phyloP scores from a whole-genome alignment of 2,113 vertebrate species.

The Brienomyrus longianalis region DNA sequence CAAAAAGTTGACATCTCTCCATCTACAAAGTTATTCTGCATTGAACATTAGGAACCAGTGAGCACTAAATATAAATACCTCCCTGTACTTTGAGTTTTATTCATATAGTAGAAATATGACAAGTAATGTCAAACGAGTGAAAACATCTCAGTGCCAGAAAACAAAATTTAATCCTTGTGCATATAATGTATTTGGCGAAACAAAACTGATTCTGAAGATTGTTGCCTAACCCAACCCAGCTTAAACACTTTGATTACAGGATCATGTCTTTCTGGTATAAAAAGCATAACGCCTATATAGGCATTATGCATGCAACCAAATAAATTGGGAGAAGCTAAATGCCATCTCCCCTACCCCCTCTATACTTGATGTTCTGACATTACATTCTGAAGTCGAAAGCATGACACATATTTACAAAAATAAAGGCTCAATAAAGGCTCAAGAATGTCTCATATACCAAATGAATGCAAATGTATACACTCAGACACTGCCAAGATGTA shows the following conservation, averaged over 20 bases:
- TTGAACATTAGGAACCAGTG: neutral
- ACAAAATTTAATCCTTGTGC: neutral
- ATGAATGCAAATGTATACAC: neutral
- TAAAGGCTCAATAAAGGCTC: constrained; percentile 1
- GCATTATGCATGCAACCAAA: neutral
- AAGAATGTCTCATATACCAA: neutral
- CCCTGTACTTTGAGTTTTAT: neutral
- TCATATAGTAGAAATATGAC: neutral
- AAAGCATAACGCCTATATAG: neutral
- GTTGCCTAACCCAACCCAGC: neutral
- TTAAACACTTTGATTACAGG: neutral
- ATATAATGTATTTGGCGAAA: neutral
- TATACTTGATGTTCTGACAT: neutral
- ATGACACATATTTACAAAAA: neutral
- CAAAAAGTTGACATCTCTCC: neutral
- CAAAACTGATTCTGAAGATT: neutral
- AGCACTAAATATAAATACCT: neutral
- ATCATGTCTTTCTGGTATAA: neutral
- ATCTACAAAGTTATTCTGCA: neutral
- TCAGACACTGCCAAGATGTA: neutral
- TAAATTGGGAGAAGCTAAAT: neutral
- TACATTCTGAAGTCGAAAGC: neutral
- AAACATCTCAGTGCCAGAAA: neutral
- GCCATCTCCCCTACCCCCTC: neutral
- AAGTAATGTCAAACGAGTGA: neutral